phyloP scores from a whole-genome alignment of 2,113 vertebrate species.

The Leptosomus discolor region DNA sequence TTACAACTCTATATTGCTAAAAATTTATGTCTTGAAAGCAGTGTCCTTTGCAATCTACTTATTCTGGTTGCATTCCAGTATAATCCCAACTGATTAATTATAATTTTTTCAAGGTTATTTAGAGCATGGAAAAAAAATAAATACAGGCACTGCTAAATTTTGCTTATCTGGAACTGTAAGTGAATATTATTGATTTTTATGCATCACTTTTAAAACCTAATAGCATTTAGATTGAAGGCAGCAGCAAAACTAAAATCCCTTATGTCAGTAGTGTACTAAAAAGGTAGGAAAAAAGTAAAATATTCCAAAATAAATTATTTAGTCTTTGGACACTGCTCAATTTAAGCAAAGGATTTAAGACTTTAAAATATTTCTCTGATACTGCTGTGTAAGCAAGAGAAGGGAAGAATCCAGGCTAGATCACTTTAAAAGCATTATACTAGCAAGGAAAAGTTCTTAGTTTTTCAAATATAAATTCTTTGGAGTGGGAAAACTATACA shows the following conservation, averaged over 20 bases:
- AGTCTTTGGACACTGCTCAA: background rate
- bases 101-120: background rate
- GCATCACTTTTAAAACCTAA: background rate
- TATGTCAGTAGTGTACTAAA: background rate
- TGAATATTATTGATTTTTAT: background rate
- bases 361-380: background rate
- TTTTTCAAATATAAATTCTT: background rate
- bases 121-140: background rate
- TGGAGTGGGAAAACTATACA: background rate
- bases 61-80: background rate
- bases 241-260: background rate
- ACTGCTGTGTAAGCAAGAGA: background rate
- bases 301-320: background rate
- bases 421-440: background rate
- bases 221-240: background rate
- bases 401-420: background rate
- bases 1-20: background rate
- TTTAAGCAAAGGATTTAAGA: background rate
- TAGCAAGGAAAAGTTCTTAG: background rate
- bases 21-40: background rate
- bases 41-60: background rate
- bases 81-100: background rate
- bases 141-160: background rate
- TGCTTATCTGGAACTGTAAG: background rate
- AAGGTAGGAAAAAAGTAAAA: background rate